These are phyloP conservation scores for Drepanosiphum platanoidis DNA, from an alignment of 2,888 invertebrate genomes.

Conservation along the genomic window DNA sequence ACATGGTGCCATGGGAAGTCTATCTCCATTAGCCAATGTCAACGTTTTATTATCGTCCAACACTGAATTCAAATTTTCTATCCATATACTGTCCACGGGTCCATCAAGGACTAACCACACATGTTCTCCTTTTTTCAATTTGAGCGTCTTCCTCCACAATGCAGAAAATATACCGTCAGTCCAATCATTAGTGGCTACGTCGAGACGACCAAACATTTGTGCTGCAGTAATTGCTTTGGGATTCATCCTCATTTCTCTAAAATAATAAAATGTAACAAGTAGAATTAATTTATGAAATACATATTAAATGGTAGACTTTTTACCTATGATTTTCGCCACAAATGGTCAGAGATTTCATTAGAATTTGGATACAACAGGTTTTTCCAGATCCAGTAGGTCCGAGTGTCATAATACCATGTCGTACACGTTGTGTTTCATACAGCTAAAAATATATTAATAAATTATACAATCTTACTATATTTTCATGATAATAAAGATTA, in stretches of 20 bases:
- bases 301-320: not conserved
- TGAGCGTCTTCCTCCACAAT: slow-evolving; percentile 92
- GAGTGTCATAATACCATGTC: slow-evolving; percentile 95
- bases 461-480: not conserved
- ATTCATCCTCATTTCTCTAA: slow-evolving; percentile 95
- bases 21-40: slow-evolving; percentile 94
- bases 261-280: not conserved
- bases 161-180: slow-evolving; percentile 98
- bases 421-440: slow-evolving; percentile 93
- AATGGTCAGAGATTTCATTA: slow-evolving; percentile 90
- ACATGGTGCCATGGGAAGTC: slow-evolving; percentile 91
- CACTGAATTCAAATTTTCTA: slow-evolving; percentile 96
- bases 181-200: slow-evolving; percentile 98
- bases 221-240: slow-evolving; percentile 97
- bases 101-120: slow-evolving; percentile 96
- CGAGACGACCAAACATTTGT: slow-evolving; percentile 96
- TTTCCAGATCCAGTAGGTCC: slow-evolving; percentile 96
- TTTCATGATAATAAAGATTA: not conserved
- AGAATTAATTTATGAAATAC: too few species aligned
- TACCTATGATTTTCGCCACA: slow-evolving; percentile 85
- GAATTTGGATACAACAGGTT: slow-evolving; percentile 86
- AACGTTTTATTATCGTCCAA: slow-evolving; percentile 95
- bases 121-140: slow-evolving; percentile 85
- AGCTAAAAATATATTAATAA: slow-evolving; percentile 71
- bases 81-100: slow-evolving; percentile 98